phyloP scores from a whole-genome alignment of 2,113 vertebrate species.

The Poeciliopsis prolifica region DNA sequence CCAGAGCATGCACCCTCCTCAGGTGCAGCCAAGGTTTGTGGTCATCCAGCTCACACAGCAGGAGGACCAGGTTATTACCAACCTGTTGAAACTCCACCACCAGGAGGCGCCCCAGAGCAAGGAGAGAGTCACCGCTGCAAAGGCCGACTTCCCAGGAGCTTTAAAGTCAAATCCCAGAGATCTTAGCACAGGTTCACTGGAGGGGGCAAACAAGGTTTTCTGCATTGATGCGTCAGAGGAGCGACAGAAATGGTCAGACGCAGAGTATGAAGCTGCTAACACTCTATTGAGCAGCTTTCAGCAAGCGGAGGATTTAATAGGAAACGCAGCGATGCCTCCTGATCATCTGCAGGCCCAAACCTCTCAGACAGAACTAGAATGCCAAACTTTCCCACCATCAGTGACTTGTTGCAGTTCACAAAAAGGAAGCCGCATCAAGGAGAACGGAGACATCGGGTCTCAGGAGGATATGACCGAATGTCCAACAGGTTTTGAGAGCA shows the following conservation, averaged over 20 bases:
- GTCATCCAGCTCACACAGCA: conserved; percentile 68
- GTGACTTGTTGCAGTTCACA: background rate
- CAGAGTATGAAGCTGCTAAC: conserved; percentile 5
- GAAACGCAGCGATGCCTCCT: background rate
- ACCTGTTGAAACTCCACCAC: conserved; percentile 66
- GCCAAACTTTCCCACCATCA: background rate
- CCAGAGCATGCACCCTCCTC: too few relatives aligned
- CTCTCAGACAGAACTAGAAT: background rate
- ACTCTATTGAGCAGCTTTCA: conserved; percentile 1
- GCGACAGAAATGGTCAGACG: background rate
- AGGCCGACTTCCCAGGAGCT: background rate
- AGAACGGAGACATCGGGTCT: background rate
- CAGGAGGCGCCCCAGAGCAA: background rate
- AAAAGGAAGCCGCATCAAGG: background rate
- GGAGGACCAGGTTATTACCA: conserved; percentile 71
- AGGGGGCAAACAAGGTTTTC: background rate
- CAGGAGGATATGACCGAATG: background rate
- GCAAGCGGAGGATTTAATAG: background rate
- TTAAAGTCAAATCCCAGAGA: background rate
- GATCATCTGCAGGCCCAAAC: background rate
- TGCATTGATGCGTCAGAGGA: background rate
- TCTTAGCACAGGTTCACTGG: background rate
- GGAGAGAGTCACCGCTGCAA: background rate
- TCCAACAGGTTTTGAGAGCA: background rate
- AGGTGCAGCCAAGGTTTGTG: background rate